Percentiles rank a stretch among this genome's conserved stretches.
Conservation (phyloP, 2,888 invertebrate species). For the Tenodera sinensis region DNA sequence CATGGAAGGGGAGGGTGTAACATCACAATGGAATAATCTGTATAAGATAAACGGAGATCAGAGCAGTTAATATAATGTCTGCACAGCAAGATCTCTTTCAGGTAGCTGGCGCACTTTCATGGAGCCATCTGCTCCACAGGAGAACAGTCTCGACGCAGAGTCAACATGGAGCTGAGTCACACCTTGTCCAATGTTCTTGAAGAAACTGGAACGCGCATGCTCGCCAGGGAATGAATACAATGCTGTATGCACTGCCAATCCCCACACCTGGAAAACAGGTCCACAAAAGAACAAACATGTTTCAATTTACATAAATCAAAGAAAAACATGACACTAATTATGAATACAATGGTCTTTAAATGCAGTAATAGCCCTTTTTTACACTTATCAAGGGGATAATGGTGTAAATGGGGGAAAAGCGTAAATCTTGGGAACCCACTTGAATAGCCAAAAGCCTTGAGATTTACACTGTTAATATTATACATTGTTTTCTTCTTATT, state of each 20-base stretch:
- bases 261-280: conserved; percentile 73
- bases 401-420: no score
- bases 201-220: conserved; percentile 93
- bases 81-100: conserved; percentile 65
- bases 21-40: not conserved
- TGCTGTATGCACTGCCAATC: conserved; percentile 79
- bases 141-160: conserved; percentile 84
- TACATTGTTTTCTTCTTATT: no score
- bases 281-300: no score
- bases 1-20: not conserved
- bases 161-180: conserved; percentile 95
- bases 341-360: no score
- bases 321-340: no score
- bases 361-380: no score
- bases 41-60: not conserved
- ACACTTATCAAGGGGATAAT: no score
- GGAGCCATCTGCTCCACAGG: conserved; percentile 98
- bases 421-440: no score
- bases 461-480: no score
- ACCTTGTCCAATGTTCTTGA: conserved; percentile 95
- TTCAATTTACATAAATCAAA: no score
- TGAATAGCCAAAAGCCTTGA: no score
- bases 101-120: conserved; percentile 95
- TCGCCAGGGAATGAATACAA: conserved; percentile 88
- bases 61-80: conserved; percentile 48